Conservation (phyloP, 2,888 invertebrate species). For the Eurytoma californica region DNA sequence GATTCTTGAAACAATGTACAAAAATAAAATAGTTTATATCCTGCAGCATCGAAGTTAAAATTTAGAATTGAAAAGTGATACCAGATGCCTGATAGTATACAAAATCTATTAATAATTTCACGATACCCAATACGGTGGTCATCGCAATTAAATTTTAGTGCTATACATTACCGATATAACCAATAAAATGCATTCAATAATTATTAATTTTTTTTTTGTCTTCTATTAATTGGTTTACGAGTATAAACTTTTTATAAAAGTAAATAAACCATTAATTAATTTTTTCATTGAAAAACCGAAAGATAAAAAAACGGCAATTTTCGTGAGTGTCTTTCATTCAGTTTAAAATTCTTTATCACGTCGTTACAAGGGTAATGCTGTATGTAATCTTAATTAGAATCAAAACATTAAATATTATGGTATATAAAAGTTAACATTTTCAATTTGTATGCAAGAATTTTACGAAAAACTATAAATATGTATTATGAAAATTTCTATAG, state of each 20-base stretch:
- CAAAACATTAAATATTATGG: no score
- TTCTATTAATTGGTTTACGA: background rate
- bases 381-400: no score
- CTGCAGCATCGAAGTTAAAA: constrained; percentile 6
- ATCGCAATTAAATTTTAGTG: constrained; percentile 8
- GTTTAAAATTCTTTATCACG: no score
- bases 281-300: background rate
- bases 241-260: background rate
- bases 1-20: background rate
- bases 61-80: constrained; percentile 33
- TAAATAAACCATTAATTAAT: background rate
- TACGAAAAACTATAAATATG: no score
- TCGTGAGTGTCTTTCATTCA: no score
- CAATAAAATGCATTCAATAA: background rate
- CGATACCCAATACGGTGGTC: constrained; percentile 27
- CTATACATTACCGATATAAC: background rate
- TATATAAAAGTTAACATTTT: no score
- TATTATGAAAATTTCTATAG: no score
- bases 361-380: no score
- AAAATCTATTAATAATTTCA: constrained; percentile 27
- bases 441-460: no score
- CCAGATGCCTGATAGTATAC: constrained; percentile 29
- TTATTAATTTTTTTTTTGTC: background rate
- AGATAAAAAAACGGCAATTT: no score
- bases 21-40: constrained; percentile 25